Conservation (phyloP, 2,888 invertebrate species). For the Nymphalis polychloros region DNA sequence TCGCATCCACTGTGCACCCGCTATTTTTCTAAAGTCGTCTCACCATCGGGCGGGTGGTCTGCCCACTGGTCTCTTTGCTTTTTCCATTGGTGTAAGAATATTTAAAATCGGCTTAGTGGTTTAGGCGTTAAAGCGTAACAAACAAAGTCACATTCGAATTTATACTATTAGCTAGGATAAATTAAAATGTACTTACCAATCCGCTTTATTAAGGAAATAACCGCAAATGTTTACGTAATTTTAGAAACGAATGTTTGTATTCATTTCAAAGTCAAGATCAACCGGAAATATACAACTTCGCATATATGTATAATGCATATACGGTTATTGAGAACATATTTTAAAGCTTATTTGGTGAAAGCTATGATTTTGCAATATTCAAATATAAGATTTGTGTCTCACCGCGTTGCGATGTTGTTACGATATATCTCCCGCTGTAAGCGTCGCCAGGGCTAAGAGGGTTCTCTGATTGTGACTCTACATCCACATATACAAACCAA, state of each 20-base stretch:
- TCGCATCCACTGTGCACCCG: no score
- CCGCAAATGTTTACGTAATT: background rate
- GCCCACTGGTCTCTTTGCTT: no score
- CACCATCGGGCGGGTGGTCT: no score
- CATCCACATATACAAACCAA: no score
- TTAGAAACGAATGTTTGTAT: constrained; percentile 10
- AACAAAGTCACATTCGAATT: no score
- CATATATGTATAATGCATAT: background rate
- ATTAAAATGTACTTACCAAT: background rate
- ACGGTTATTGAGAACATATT: constrained; percentile 12
- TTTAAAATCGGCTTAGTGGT: no score
- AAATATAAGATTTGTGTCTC: background rate
- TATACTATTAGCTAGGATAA: background rate
- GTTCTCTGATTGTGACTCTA: no score
- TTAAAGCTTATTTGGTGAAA: constrained; percentile 4
- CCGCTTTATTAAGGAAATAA: background rate
- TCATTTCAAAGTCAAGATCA: constrained; percentile 32
- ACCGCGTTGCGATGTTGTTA: background rate
- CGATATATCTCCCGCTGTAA: background rate
- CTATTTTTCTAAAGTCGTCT: no score
- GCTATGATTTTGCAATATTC: constrained; percentile 1
- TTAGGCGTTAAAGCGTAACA: no score
- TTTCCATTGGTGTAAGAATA: no score
- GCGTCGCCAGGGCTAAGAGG: no score
- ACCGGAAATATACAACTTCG: constrained; percentile 3